Evolutionary conservation across 1,140 invertebrate genomes (phyloP), one percentile per base, ranked within the genome.

Genomic region (Drosophila prosaltans): DNA sequence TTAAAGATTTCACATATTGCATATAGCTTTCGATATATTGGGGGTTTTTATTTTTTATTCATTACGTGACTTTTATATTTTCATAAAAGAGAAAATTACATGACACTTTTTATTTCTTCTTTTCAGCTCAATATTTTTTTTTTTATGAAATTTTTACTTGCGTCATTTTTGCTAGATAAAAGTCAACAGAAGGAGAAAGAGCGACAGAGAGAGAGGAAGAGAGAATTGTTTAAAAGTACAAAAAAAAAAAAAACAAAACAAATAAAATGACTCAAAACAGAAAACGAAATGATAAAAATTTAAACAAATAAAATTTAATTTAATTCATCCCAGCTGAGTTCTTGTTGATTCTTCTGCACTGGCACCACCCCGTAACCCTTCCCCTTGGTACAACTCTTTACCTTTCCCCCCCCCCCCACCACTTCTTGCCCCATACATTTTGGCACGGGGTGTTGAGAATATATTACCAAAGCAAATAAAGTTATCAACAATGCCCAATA

Each of bases 401-500:
- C 45, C 45, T 9, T 7, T 7, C 3, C 7, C 21, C 2, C 3
- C 7, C 21, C 2, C 21, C 45, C 21, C 16, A 16, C 16, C 16
- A 16, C 16, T 0, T 16, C 8, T 26, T 51, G 4, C 3, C 1
- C 26, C 10, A 11, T 36, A 16, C n/a, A 24, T 10, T 41, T 67
- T 65, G 78, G 70, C 80, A 83, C 57, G 80, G 63, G 45, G 63
- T 55, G 77, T 70, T 69, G 70, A 74, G 70, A 65, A 78, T 70
- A 67, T 81, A 81, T 72, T 68, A 55, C 64, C 66, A 72, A 74
- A 73, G 77, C 66, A 88, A 88, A 88, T 88, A 88, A 83, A 88
- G 80, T 88, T 88, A 88, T 88, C 84, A 88, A 89, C 84, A 88
- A 88, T 73, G 65, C 57, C 58, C 76, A 88, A 82, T 72, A 88